phyloP scores from a whole-genome alignment of 2,888 invertebrate species.

The Asteroscopus sphinx region DNA sequence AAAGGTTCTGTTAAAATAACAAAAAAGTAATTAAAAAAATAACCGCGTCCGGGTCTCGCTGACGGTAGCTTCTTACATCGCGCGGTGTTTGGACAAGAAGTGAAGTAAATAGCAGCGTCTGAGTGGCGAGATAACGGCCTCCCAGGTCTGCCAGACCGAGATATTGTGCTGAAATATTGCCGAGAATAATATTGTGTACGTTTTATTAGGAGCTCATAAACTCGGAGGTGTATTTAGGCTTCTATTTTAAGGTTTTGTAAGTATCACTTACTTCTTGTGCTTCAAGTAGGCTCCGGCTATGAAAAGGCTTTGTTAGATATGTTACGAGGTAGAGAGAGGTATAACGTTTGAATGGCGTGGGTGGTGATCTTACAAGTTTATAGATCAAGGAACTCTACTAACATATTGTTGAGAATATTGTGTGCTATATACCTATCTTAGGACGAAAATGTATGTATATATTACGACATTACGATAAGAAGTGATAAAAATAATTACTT shows the following conservation, averaged over 20 bases:
- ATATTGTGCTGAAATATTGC: slow-evolving; percentile 15
- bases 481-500: too few species aligned
- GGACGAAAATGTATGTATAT: too few species aligned
- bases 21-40: slow-evolving; percentile 32
- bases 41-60: slow-evolving; percentile 8
- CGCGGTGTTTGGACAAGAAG: slow-evolving; percentile 41
- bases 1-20: too few species aligned
- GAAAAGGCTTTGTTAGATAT: background rate
- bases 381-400: background rate
- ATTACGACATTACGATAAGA: too few species aligned
- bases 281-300: too few species aligned
- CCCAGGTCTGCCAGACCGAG: slow-evolving; percentile 1
- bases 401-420: too few species aligned
- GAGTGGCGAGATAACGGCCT: slow-evolving; percentile 24
- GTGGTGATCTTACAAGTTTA: background rate
- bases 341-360: background rate
- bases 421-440: too few species aligned
- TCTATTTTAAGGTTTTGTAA: background rate
- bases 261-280: background rate
- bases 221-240: slow-evolving; percentile 5
- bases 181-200: slow-evolving; percentile 2
- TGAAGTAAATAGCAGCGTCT: slow-evolving; percentile 25
- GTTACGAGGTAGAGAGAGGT: background rate
- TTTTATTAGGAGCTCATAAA: background rate
- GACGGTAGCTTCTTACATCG: slow-evolving; percentile 2